Evolutionary conservation across 1,140 invertebrate species (phyloP), one percentile per base, ranked within the genome.

Genomic region (Drosophila novamexicana): DNA sequence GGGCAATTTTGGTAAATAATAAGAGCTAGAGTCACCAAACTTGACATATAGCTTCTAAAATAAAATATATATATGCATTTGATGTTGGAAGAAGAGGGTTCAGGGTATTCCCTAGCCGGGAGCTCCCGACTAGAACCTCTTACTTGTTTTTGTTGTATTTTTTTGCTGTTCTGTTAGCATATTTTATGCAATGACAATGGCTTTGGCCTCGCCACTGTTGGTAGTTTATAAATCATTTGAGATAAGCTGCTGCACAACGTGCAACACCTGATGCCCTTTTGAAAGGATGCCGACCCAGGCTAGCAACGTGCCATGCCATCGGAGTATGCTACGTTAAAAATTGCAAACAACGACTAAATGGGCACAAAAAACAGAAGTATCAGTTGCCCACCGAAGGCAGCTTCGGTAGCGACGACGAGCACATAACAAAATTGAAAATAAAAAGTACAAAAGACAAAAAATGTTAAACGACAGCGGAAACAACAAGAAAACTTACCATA

Each of bases 181-280:
- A 91, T 91, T 91, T 91, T 91, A 91, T 91, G 85, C 89, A 91
- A 91, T 91, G 85, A 91, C 90, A 91, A 91, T 91, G 80, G 90
- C 89, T 91, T 90, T 91, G 89, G 84, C 85, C 85, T 91, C 90
- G 81, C 89, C 80, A 81, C 82, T 91, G 85, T 91, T 91, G 82
- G 85, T 91, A 91, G 89, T 91, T 91, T 91, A 91, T 91, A 91
- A 91, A 91, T 91, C 90, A 91, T 91, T 91, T 85, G 89, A 91
- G 90, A 91, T 91, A 91, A 91, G 90, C 90, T 91, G 73, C 78
- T 75, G 85, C 81, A 90, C 90, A 91, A 84, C 89, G 82, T 91
- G 89, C 90, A 91, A 86, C 90, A 91, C 90, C 90, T 91, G 90
- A 91, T 91, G 90, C 78, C 86, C 67, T 77, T 88, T 88, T 88